Base-by-base conservation (phyloP, 2,113 vertebrate species). In the Notechis scutatus region DNA sequence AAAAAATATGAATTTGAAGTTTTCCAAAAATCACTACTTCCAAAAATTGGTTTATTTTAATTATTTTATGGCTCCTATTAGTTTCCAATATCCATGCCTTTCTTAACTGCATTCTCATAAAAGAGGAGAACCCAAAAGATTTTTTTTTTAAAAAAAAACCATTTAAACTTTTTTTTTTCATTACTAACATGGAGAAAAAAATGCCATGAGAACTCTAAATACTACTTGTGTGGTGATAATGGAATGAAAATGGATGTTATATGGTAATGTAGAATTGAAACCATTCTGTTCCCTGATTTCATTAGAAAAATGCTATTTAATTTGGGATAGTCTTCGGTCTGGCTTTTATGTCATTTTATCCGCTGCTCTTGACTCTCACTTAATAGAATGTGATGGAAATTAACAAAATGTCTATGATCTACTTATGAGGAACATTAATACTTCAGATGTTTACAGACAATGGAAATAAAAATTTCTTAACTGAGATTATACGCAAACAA, bases 381-480 rank as follows among this genome's bases (percentile, higher is more conserved):
- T 92, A 90, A 90, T 74, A 42, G n/a, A 94, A 90, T 90, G 23
- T 87, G 94, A 85, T 54, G 94, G 88, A 96, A 94, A 81, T 87
- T 90, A 93, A 26, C 87, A 0, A 91, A 90, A 94, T 88, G 87
- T 92, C 45, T 94, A 74, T 1, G 39, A 88, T 95, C 94, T 47
- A n/a, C 92, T 94, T 54, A n/a, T n/a, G 92, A n/a, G 96, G 91
- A 92, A 95, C 91, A 12, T 88, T 94, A 94, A 94, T 96, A 89
- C 95, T 96, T 98, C 98, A 97, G 98, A 97, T 98, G 97, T 98
- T 98, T 97, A 97, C 96, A 98, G 97, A 98, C 97, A 94, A 93
- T 61, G 89, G 86, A 54, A 56, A 91, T 95, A 92, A 96, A 95
- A 92, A 94, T 91, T 96, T 89, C 96, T 97, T 95, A 34, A 95